Percentiles rank a stretch among this genome's conserved stretches.
Evolutionary conservation across 2,113 vertebrate species (phyloP).

Genomic region (Rattus rattus): DNA sequence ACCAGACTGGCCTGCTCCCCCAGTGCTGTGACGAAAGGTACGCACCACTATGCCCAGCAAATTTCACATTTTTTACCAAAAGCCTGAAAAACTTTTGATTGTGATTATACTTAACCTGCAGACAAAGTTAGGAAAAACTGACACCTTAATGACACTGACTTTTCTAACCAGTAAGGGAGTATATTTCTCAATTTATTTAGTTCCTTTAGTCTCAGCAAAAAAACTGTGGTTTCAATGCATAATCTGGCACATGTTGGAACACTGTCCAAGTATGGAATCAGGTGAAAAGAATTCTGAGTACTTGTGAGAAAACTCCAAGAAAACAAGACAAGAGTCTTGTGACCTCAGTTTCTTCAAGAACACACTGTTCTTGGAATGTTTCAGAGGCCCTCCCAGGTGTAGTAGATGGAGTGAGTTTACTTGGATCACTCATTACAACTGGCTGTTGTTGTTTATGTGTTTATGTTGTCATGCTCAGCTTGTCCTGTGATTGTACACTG

Average conservation of each 20-base stretch:
- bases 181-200: constrained; percentile 25
- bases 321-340: background rate
- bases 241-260: background rate
- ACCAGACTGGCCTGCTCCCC: background rate
- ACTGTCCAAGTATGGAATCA: background rate
- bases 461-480: background rate
- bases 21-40: background rate
- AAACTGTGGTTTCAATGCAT: background rate
- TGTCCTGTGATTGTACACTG: background rate
- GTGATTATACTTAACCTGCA: background rate
- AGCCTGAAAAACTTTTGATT: constrained; percentile 6
- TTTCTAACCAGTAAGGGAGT: constrained; percentile 29
- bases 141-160: background rate
- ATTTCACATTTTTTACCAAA: constrained; percentile 3
- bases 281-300: background rate
- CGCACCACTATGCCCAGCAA: background rate
- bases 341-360: background rate
- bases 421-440: background rate
- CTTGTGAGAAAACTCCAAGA: background rate
- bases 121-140: background rate
- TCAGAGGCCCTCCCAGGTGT: background rate
- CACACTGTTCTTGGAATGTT: background rate
- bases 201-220: constrained; percentile 31
- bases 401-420: background rate
- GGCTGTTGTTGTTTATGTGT: background rate